Evolutionary conservation across 2,888 invertebrate species (phyloP).

Genomic region (Polydrusus cervinus): DNA sequence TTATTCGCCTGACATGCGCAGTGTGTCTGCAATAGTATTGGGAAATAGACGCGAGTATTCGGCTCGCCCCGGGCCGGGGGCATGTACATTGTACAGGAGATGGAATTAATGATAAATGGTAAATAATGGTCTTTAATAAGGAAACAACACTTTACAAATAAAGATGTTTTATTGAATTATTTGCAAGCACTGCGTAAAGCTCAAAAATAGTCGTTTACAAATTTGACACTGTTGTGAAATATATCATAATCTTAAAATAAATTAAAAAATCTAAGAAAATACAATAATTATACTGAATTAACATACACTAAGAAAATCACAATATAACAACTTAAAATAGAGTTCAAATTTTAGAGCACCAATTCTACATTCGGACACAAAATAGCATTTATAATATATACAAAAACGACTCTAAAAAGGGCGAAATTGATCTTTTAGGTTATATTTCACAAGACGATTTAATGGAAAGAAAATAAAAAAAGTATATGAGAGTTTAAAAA

Average conservation of each 20-base stretch:
- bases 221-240: conserved; percentile 61
- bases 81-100: too few species aligned
- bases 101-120: too few species aligned
- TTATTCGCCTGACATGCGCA: too few species aligned
- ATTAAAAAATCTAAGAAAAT: conserved; percentile 64
- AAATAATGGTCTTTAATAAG: conserved; percentile 1
- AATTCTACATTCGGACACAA: conserved; percentile 48
- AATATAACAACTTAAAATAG: conserved; percentile 68
- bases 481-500: background rate
- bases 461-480: background rate
- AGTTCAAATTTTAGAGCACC: conserved; percentile 69
- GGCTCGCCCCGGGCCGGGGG: too few species aligned
- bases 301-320: conserved; percentile 68
- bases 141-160: conserved; percentile 25
- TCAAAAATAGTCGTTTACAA: conserved; percentile 66
- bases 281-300: conserved; percentile 65
- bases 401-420: conserved; percentile 28
- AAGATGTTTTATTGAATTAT: conserved; percentile 41
- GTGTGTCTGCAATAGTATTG: too few species aligned
- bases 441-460: background rate
- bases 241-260: conserved; percentile 62
- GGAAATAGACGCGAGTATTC: too few species aligned
- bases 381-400: conserved; percentile 35
- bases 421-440: conserved; percentile 7
- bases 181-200: conserved; percentile 69